phyloP scores from a whole-genome alignment of 1,140 invertebrate genomes.

The Portunus trituberculatus region DNA sequence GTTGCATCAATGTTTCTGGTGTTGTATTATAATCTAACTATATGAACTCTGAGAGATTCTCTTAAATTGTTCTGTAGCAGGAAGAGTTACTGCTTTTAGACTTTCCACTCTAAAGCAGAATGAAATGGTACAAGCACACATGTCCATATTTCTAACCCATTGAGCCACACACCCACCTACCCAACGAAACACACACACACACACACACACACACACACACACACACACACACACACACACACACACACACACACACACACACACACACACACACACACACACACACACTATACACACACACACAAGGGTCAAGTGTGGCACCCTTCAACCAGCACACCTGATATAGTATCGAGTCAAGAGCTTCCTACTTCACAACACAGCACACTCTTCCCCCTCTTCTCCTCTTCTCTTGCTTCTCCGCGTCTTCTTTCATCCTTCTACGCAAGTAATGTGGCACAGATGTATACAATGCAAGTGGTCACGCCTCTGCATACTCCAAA shows the following conservation, averaged over 20 bases:
- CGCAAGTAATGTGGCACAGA: background rate
- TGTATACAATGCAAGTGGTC: background rate
- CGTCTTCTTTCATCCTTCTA: background rate
- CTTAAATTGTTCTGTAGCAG: too few species aligned
- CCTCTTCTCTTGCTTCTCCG: background rate
- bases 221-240: background rate
- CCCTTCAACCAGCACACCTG: background rate
- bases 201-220: background rate
- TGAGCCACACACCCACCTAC: background rate
- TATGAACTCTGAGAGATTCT: too few species aligned
- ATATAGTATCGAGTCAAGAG: constrained; percentile 2
- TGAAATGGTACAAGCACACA: too few species aligned
- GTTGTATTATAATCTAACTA: too few species aligned
- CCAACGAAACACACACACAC: background rate
- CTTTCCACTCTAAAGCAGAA: too few species aligned
- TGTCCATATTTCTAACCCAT: too few species aligned
- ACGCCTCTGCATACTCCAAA: background rate
- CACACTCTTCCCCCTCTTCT: background rate
- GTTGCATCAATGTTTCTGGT: background rate
- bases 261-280: background rate
- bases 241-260: background rate
- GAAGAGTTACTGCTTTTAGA: too few species aligned
- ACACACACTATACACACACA: background rate
- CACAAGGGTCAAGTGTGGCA: background rate
- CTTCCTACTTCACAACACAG: background rate